Base-by-base conservation (phyloP, 1,140 invertebrate species). In the Nasonia longicornis region DNA sequence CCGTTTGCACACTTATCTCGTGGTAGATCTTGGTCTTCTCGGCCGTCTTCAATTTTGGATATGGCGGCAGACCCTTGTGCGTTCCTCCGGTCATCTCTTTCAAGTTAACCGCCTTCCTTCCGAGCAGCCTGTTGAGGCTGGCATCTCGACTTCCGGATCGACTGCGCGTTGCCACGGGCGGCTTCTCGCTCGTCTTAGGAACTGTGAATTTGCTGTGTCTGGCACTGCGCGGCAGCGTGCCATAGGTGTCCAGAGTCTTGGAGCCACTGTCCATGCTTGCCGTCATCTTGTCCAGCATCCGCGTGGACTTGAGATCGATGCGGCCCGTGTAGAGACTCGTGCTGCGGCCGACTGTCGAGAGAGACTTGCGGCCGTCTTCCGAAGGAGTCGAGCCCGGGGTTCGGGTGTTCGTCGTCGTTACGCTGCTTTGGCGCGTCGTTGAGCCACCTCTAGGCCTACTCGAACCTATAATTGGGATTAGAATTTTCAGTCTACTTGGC, bases 21-120 rank as follows among this genome's bases (percentile, higher is more conserved):
- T 96, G 95, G 87, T 96, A 96, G 79, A 96, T 96, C 84, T 93
- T 92, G 0, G 94, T 95, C 85, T 92, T 92, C 11, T 90, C 91
- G 87, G 73, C 85, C 83, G 42, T 89, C 90, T 88, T 87, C 87
- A 69, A 76, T 84, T 77, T 87, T 81, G 58, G 84, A 72, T 16
- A 89, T 80, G 88, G 87, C 16, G 88, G 87, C 48, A 89, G 85
- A 0, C 90, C 89, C 10, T 91, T 92, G 81, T 91, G 91, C 81
- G 73, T 29, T 0, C 26, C 12, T 2, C 52, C 52, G 16, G 52
- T 89, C 4, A 16, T 83, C n/a, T 77, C 80, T 58, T 81, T 81
- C 0, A 10, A 8, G 6, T n/a, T 58, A 0, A 52, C 0, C 0
- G 26, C 14, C 29, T 79, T 82, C 12, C 72, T 29, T 10, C 71